phyloP scores from a whole-genome alignment of 2,888 invertebrate species.

The Limnephilus auricula region DNA sequence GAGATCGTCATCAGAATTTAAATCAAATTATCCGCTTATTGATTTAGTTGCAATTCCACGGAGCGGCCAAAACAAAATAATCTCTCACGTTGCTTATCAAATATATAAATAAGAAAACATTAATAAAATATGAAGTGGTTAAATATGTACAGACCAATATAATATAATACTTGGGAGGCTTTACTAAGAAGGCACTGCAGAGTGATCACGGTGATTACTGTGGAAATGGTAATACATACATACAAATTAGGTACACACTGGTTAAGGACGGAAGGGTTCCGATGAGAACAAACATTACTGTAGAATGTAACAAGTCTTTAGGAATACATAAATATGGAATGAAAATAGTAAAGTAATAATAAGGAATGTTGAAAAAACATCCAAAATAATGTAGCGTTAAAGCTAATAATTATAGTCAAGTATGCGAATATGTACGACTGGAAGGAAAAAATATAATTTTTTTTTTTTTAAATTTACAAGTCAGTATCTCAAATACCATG shows the following conservation, averaged over 20 bases:
- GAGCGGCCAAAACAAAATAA: slow-evolving; percentile 20
- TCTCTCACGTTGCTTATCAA: not conserved
- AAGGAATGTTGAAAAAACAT: slow-evolving; percentile 6
- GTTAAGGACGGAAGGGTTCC: slow-evolving; percentile 24
- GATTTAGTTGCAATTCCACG: not conserved
- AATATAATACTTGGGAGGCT: slow-evolving; percentile 2
- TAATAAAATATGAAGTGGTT: slow-evolving; percentile 20
- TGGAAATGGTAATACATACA: not conserved
- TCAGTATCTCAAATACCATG: not conserved
- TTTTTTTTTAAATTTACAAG: not conserved
- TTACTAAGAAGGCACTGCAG: slow-evolving; percentile 19
- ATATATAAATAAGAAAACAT: slow-evolving; percentile 20
- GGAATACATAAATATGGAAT: slow-evolving; percentile 20
- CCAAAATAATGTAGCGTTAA: not conserved
- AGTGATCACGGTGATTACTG: not conserved
- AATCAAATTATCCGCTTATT: not conserved
- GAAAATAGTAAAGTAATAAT: not conserved
- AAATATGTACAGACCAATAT: not conserved
- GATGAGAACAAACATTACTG: slow-evolving; percentile 3
- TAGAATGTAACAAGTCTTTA: slow-evolving; percentile 20
- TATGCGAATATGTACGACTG: not conserved
- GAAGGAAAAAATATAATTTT: not conserved
- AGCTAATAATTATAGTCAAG: not conserved
- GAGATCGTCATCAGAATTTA: not conserved
- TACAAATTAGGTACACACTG: not conserved